phyloP scores from a whole-genome alignment of 2,888 invertebrate genomes.

The Carpatolechia fugitivella region DNA sequence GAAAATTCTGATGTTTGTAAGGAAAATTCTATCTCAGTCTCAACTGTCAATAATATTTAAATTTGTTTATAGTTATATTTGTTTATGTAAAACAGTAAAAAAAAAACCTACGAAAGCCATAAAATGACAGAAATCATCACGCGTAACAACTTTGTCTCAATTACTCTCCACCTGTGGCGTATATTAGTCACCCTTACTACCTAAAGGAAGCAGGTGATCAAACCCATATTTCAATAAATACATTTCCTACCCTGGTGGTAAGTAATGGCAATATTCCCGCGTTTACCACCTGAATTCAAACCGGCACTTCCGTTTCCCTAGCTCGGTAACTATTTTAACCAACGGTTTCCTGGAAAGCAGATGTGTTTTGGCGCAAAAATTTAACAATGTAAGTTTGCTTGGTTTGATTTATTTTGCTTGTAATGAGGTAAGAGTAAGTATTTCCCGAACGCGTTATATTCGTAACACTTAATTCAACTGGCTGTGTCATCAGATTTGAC shows the following conservation, averaged over 20 bases:
- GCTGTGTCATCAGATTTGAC: too few species aligned
- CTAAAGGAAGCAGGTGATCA: constrained; percentile 5
- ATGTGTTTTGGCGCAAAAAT: not conserved
- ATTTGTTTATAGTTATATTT: too few species aligned
- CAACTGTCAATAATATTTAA: too few species aligned
- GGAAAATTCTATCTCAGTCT: too few species aligned
- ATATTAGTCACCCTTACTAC: not conserved
- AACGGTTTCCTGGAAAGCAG: constrained; percentile 1
- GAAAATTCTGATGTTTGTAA: too few species aligned
- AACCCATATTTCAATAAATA: constrained; percentile 1
- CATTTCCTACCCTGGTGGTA: not conserved
- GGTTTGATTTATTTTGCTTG: not conserved
- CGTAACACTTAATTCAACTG: too few species aligned
- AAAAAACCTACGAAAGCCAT: too few species aligned
- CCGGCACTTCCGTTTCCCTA: constrained; percentile 7
- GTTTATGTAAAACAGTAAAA: too few species aligned
- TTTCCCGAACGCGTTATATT: too few species aligned
- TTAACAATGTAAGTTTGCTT: not conserved
- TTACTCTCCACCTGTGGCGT: not conserved
- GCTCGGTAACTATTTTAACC: not conserved
- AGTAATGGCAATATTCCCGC: not conserved
- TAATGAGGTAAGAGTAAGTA: too few species aligned
- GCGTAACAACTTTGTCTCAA: not conserved
- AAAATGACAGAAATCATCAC: too few species aligned
- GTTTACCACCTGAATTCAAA: constrained; percentile 4